Conservation (phyloP, 1,140 invertebrate species). For the Drosophila lowei region DNA sequence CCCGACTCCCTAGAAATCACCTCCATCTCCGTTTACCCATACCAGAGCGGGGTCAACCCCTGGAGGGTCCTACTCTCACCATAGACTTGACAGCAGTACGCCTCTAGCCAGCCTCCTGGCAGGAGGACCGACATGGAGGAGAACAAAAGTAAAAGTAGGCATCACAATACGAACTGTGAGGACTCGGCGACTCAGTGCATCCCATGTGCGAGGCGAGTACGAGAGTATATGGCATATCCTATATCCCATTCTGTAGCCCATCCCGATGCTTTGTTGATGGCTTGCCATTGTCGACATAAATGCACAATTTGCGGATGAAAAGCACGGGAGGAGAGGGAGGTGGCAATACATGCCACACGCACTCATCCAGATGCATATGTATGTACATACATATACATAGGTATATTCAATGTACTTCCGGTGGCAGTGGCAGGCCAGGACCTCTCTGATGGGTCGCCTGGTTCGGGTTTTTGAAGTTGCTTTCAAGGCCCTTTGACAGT, state of each 20-base stretch:
- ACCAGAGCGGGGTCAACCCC: not conserved
- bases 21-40: too few species aligned
- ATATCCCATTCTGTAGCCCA: slow-evolving; percentile 30
- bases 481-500: slow-evolving; percentile 75
- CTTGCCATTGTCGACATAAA: slow-evolving; percentile 75
- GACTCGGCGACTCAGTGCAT: slow-evolving; percentile 26
- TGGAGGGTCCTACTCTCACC: slow-evolving; percentile 1
- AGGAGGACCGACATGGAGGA: slow-evolving; percentile 23
- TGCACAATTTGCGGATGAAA: slow-evolving; percentile 79
- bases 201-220: slow-evolving; percentile 1
- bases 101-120: slow-evolving; percentile 31
- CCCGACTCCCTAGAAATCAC: not conserved
- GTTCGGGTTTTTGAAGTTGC: slow-evolving; percentile 46
- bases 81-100: slow-evolving; percentile 53
- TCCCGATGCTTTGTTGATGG: slow-evolving; percentile 46
- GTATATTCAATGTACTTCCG: slow-evolving; percentile 69
- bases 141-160: slow-evolving; percentile 64
- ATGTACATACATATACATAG: slow-evolving; percentile 18
- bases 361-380: slow-evolving; percentile 15
- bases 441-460: slow-evolving; percentile 9
- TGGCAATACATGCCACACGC: slow-evolving; percentile 29
- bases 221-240: slow-evolving; percentile 24
- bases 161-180: slow-evolving; percentile 26
- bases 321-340: slow-evolving; percentile 39
- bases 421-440: slow-evolving; percentile 57